These are phyloP conservation scores for Drosophila buzzatii DNA, from an alignment of 2,888 invertebrate genomes.

Conservation along the genomic window DNA sequence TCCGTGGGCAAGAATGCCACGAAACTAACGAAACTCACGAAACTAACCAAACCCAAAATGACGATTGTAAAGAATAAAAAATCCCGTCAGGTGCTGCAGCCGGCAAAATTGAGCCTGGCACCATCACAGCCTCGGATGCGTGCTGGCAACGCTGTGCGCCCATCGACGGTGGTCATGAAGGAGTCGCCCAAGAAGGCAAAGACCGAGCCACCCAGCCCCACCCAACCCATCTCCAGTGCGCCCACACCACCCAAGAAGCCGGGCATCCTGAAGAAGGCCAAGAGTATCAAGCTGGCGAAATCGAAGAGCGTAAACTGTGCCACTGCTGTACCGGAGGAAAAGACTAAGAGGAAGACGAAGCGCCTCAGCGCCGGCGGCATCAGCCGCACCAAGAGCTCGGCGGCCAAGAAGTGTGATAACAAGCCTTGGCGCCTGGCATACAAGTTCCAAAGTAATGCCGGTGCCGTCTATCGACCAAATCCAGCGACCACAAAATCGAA, in stretches of 20 bases:
- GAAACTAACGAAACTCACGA: not conserved
- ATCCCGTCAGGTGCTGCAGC: not conserved
- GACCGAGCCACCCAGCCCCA: not conserved
- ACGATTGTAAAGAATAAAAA: not conserved
- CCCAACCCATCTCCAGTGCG: no score
- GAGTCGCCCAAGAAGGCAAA: not conserved
- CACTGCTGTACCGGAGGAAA: not conserved
- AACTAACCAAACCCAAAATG: not conserved
- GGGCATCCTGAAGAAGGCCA: not conserved
- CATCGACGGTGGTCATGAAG: not conserved
- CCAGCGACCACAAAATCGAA: not conserved
- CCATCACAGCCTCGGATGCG: not conserved
- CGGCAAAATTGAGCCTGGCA: not conserved
- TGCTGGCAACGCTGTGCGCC: not conserved
- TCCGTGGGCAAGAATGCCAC: not conserved
- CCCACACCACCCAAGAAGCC: not conserved
- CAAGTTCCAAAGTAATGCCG: slow-evolving; percentile 28
- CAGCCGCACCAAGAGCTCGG: not conserved
- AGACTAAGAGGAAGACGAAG: not conserved
- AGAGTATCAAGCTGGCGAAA: not conserved
- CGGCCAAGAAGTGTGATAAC: not conserved
- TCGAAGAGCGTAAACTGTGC: not conserved
- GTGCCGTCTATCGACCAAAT: slow-evolving; percentile 9
- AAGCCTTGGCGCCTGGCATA: slow-evolving; percentile 14
- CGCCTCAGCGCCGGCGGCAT: slow-evolving; percentile 38